Evolutionary conservation across 1,140 invertebrate genomes (phyloP).

Genomic region (Linepithema humile): DNA sequence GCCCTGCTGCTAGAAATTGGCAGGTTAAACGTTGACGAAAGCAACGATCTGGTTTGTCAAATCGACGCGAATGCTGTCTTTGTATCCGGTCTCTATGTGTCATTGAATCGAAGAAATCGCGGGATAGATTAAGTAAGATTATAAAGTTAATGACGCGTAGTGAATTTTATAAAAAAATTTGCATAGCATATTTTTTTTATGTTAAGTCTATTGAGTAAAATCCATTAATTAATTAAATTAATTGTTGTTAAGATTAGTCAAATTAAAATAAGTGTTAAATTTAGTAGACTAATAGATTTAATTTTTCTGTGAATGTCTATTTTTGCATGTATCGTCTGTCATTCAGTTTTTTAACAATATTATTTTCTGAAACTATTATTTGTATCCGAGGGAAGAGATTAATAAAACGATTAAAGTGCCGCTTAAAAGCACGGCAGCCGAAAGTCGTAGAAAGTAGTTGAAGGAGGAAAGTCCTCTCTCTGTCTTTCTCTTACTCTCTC

Average conservation of each 20-base stretch:
- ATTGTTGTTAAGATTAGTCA: too few relatives aligned
- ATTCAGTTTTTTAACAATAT: not conserved
- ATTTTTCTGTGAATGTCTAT: not conserved
- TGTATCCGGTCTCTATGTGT: not conserved
- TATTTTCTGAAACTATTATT: not conserved
- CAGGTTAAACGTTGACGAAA: conserved; percentile 54
- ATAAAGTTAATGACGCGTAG: not conserved
- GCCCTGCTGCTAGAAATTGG: conserved; percentile 62
- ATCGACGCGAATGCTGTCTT: not conserved
- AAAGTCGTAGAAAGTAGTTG: not conserved
- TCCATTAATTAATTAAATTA: too few relatives aligned
- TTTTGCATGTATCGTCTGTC: not conserved
- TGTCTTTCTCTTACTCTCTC: not conserved
- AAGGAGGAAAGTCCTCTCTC: not conserved
- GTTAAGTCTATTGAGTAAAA: too few relatives aligned
- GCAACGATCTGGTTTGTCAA: conserved; percentile 2
- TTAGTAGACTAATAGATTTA: too few relatives aligned
- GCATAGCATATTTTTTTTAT: too few relatives aligned
- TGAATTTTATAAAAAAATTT: not conserved
- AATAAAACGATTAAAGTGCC: conserved; percentile 16
- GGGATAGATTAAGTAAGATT: not conserved
- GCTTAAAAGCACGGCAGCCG: not conserved
- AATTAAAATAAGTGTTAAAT: too few relatives aligned
- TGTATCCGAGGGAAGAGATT: not conserved
- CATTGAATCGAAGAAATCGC: not conserved